Evolutionary conservation across 2,113 vertebrate species (phyloP).

Genomic region (Macrotus californicus): DNA sequence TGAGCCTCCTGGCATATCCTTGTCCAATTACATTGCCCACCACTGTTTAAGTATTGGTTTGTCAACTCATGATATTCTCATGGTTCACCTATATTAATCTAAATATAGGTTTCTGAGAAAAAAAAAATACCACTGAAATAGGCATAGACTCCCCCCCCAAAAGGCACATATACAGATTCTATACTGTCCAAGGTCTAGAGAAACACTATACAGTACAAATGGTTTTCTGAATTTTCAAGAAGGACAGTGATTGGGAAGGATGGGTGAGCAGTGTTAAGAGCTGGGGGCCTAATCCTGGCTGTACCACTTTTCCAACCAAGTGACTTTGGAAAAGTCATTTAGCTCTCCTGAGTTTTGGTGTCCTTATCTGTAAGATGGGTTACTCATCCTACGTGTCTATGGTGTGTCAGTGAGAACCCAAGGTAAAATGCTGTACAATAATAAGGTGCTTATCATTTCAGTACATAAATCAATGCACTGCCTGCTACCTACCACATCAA

Average conservation of each 20-base stretch:
- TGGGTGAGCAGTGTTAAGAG: not conserved
- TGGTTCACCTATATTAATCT: not conserved
- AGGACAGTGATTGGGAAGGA: not conserved
- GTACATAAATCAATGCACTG: not conserved
- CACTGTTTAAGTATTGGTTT: not conserved
- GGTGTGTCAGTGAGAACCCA: not conserved
- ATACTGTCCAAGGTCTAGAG: not conserved
- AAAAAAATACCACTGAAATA: not conserved
- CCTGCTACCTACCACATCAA: not conserved
- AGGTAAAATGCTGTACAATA: not conserved
- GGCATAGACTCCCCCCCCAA: not conserved
- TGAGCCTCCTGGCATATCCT: not conserved
- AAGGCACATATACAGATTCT: not conserved
- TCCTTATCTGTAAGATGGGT: not conserved
- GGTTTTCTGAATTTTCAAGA: not conserved
- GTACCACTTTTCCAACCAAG: not conserved
- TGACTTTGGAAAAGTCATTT: not conserved
- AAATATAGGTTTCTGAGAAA: conserved; percentile 1
- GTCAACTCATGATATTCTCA: not conserved
- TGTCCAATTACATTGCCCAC: not conserved
- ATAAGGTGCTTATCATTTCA: not conserved
- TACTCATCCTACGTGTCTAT: not conserved
- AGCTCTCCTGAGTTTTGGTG: not conserved
- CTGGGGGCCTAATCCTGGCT: not conserved
- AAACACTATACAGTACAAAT: not conserved